Percentiles rank a stretch among this genome's conserved stretches.
These are phyloP conservation scores for Heloderma charlesbogerti DNA, from an alignment of 2,113 vertebrate species.

Conservation along the genomic window DNA sequence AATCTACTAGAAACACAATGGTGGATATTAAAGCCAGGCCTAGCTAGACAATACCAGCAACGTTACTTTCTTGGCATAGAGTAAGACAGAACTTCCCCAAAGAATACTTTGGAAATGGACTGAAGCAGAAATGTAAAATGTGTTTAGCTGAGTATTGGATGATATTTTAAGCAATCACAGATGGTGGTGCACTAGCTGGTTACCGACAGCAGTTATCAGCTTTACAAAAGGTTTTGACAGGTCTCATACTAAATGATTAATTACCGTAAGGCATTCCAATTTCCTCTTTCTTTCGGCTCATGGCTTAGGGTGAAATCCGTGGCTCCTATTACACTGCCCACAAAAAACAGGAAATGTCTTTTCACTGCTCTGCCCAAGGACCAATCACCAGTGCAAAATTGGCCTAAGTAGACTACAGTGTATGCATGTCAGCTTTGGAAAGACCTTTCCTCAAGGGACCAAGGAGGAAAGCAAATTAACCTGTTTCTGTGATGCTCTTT, in stretches of 20 bases:
- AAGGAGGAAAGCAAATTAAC: slow-evolving; percentile 33
- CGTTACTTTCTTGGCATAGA: slow-evolving; percentile 47
- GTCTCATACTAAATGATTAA: slow-evolving; percentile 94
- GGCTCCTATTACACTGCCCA: slow-evolving; percentile 81
- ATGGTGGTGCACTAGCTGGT: slow-evolving; percentile 81
- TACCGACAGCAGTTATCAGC: slow-evolving; percentile 91
- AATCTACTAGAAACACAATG: background rate
- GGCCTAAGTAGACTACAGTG: slow-evolving; percentile 66
- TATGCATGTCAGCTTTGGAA: slow-evolving; percentile 47
- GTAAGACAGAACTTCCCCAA: slow-evolving; percentile 45
- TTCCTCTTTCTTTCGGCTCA: slow-evolving; percentile 87
- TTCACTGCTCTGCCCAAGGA: slow-evolving; percentile 70
- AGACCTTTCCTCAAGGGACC: slow-evolving; percentile 31
- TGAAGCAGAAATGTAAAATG: slow-evolving; percentile 78
- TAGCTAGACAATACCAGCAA: slow-evolving; percentile 39
- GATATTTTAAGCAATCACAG: slow-evolving; percentile 93
- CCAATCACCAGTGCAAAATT: slow-evolving; percentile 70
- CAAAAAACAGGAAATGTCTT: slow-evolving; percentile 80
- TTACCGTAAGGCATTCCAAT: slow-evolving; percentile 88
- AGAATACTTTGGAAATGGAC: slow-evolving; percentile 69
- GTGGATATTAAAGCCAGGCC: slow-evolving; percentile 12
- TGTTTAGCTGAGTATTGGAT: slow-evolving; percentile 73
- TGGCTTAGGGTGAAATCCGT: slow-evolving; percentile 80
- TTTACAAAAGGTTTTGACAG: slow-evolving; percentile 91
- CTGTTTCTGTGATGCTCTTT: background rate